These are phyloP conservation scores for Drosophila kepulauana DNA, from an alignment of 1,140 invertebrate species.

Conservation along the genomic window DNA sequence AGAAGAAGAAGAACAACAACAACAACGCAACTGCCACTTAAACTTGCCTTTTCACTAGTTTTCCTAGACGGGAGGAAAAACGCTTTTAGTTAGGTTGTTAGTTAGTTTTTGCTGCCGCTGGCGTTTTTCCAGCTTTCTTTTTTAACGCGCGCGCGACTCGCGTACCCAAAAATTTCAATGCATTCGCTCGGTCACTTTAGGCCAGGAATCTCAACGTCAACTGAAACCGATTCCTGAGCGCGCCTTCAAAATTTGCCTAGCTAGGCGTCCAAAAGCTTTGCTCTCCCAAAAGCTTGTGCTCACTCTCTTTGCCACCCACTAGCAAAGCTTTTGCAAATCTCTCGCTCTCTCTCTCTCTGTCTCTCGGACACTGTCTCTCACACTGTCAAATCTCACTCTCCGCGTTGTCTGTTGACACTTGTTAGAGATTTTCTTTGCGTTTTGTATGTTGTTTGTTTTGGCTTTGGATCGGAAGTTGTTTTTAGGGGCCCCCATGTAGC, in stretches of 20 bases:
- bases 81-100: slow-evolving; percentile 45
- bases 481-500: slow-evolving; percentile 8
- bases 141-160: slow-evolving; percentile 51
- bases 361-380: slow-evolving; percentile 19
- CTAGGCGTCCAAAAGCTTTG: slow-evolving; percentile 32
- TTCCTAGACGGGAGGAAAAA: slow-evolving; percentile 65
- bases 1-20: not conserved
- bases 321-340: slow-evolving; percentile 13
- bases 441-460: slow-evolving; percentile 44
- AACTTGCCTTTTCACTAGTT: slow-evolving; percentile 71
- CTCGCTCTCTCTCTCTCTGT: not conserved
- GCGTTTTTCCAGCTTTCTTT: slow-evolving; percentile 72
- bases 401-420: slow-evolving; percentile 68
- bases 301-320: slow-evolving; percentile 44
- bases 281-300: slow-evolving; percentile 43
- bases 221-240: slow-evolving; percentile 64
- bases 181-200: slow-evolving; percentile 52
- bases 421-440: slow-evolving; percentile 71
- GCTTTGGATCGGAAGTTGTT: slow-evolving; percentile 42
- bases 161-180: slow-evolving; percentile 18
- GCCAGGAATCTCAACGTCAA: slow-evolving; percentile 76
- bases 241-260: slow-evolving; percentile 39
- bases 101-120: slow-evolving; percentile 48
- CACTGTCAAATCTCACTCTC: not conserved
- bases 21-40: slow-evolving; percentile 72